These are phyloP conservation scores for Phorcus lineatus DNA, from an alignment of 2,888 invertebrate species.

Conservation along the genomic window DNA sequence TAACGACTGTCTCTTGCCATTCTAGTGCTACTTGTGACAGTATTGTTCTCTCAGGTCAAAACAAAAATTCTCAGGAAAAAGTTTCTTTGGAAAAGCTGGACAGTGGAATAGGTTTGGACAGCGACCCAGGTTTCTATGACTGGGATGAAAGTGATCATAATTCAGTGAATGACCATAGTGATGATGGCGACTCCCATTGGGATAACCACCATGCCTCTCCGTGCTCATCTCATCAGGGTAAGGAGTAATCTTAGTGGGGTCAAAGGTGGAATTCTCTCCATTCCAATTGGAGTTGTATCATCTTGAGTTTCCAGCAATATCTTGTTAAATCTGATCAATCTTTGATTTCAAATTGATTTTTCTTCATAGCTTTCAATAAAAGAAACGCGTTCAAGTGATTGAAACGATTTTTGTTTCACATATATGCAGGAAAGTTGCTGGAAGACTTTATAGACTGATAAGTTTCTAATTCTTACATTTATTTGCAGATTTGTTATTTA, in stretches of 20 bases:
- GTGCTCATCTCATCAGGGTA: constrained; percentile 36
- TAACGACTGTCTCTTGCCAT: not conserved
- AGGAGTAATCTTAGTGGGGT: constrained; percentile 40
- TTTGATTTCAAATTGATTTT: not conserved
- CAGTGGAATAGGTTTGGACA: constrained; percentile 45
- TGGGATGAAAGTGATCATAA: constrained; percentile 31
- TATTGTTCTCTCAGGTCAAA: constrained; percentile 19
- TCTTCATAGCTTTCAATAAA: not conserved
- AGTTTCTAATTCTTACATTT: not conserved
- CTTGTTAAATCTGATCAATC: too few relatives aligned
- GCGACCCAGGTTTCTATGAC: constrained; percentile 44
- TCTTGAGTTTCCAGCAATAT: constrained; percentile 10
- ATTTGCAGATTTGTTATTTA: not conserved
- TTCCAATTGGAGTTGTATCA: constrained; percentile 31
- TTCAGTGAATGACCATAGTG: constrained; percentile 27
- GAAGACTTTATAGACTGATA: too few relatives aligned
- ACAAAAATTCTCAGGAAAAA: constrained; percentile 23
- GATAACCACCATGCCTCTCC: constrained; percentile 29
- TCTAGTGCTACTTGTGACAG: constrained; percentile 20
- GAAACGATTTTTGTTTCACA: too few relatives aligned
- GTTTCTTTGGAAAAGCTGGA: constrained; percentile 34
- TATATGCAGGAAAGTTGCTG: too few relatives aligned
- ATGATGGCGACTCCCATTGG: constrained; percentile 29
- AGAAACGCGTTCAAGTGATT: too few relatives aligned
- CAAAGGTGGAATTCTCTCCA: constrained; percentile 27